Evolutionary conservation across 1,140 invertebrate genomes (phyloP), one percentile per base, ranked within the genome.

Genomic region (Drosophila equinoxialis): DNA sequence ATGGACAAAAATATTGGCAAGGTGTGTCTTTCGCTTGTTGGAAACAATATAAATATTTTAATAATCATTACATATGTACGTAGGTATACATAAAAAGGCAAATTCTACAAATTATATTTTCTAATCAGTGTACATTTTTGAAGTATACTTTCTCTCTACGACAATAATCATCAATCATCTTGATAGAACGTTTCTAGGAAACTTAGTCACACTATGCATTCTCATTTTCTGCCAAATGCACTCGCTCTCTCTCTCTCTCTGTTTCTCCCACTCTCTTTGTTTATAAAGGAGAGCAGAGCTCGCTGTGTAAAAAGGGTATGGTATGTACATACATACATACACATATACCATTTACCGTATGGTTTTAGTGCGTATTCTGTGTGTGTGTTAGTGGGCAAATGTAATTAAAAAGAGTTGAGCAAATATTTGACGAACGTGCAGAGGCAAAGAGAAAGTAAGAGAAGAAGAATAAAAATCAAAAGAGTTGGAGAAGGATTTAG

Each of bases 371-470:
- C 58, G 57, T 61, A 39, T 42, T 37, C 42, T 69, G 45, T 41
- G 60, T 69, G 54, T 60, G 67, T 55, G 33, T 59, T 58, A 71
- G 75, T 62, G 68, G 71, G 75, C 65, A 90, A 51, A 90, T 90
- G 86, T 81, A 90, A 90, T 90, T 90, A 90, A 90, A 90, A 90
- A 85, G 85, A 90, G 81, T 85, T 91, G 73, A 77, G 71, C 84
- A 91, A 91, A 91, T 91, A 91, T 91, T 91, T 91, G 81, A 90
- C 71, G 84, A 90, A 91, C 89, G 89, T 91, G 89, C 82, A 80
- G 79, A 90, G 91, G 78, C 86, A 75, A 79, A 89, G 10, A 37
- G 59, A 55, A 45, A 70, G 41, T 45, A 33, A 45, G 20, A 65
- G 13, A 20, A 64, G 51, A 3, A 39, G 60, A 3, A 39, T 54